Percentiles rank a stretch among this genome's conserved stretches.
Evolutionary conservation across 2,888 invertebrate species (phyloP).

Genomic region (Leptopilina drosophilae): DNA sequence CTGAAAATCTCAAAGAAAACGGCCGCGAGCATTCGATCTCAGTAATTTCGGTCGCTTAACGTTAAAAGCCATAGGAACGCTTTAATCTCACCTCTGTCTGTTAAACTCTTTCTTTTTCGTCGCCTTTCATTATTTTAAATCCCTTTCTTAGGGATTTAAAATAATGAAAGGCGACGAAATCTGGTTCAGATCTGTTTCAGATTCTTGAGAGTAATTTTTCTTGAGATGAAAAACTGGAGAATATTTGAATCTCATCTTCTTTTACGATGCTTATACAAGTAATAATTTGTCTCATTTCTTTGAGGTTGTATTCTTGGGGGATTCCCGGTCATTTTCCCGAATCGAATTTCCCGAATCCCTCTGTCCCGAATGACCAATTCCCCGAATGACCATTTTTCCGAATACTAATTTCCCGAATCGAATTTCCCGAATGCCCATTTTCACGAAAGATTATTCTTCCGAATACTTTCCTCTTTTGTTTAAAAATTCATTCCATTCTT

Average conservation of each 20-base stretch:
- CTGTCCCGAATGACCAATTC: too few species aligned
- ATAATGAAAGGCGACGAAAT: too few species aligned
- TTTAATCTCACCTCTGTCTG: conserved; percentile 32
- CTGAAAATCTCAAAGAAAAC: conserved; percentile 57
- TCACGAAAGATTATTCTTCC: too few species aligned
- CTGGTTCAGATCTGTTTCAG: too few species aligned
- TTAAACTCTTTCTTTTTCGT: background rate
- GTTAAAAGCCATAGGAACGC: conserved; percentile 37
- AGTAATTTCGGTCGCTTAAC: conserved; percentile 38
- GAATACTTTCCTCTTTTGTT: too few species aligned
- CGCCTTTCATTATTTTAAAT: conserved; percentile 21
- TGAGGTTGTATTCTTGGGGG: background rate
- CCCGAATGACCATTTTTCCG: too few species aligned
- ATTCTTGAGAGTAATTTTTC: background rate
- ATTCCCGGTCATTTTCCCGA: too few species aligned
- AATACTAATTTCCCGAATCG: too few species aligned
- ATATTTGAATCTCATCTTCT: conserved; percentile 17
- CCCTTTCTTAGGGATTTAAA: too few species aligned
- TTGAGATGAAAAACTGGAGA: background rate
- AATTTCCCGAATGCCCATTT: too few species aligned
- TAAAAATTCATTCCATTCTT: too few species aligned
- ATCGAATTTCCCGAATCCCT: too few species aligned
- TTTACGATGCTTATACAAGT: conserved; percentile 5
- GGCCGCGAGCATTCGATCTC: conserved; percentile 58
- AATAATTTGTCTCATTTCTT: conserved; percentile 27